Conservation (phyloP, 2,888 invertebrate species). For the Andrena trimmerana region DNA sequence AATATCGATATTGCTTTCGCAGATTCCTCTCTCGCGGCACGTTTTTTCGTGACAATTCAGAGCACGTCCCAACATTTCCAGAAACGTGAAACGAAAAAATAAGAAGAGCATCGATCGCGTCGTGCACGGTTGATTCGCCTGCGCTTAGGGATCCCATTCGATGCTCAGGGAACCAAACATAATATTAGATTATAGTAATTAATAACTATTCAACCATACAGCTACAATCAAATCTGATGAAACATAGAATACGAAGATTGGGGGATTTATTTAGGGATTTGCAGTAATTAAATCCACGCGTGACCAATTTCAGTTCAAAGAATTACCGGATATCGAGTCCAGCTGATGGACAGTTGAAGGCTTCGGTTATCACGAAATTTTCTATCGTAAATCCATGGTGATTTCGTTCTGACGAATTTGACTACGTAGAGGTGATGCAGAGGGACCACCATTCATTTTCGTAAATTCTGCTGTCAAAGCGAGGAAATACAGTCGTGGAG, state of each 20-base stretch:
- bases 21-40: constrained; percentile 2
- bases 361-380: neutral
- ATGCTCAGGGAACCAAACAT: neutral
- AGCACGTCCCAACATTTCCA: constrained; percentile 31
- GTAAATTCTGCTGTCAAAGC: constrained; percentile 36
- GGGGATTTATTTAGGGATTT: no score
- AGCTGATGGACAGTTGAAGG: neutral
- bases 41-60: constrained; percentile 13
- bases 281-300: neutral
- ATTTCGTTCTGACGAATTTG: constrained; percentile 7
- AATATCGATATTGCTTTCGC: constrained; percentile 17
- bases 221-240: no score
- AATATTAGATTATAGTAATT: no score
- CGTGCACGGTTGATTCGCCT: neutral
- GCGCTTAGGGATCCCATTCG: neutral
- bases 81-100: constrained; percentile 2
- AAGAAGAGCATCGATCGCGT: neutral
- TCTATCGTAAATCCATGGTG: neutral
- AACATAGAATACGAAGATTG: no score
- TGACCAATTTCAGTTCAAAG: neutral
- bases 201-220: no score
- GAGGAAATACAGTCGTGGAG: constrained; percentile 38
- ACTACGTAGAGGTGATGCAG: neutral
- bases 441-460: neutral
- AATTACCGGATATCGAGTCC: neutral